Percentiles rank a stretch among this genome's conserved stretches.
These are phyloP conservation scores for Melopsittacus undulatus DNA, from an alignment of 2,797 vertebrate species.

Conservation along the genomic window DNA sequence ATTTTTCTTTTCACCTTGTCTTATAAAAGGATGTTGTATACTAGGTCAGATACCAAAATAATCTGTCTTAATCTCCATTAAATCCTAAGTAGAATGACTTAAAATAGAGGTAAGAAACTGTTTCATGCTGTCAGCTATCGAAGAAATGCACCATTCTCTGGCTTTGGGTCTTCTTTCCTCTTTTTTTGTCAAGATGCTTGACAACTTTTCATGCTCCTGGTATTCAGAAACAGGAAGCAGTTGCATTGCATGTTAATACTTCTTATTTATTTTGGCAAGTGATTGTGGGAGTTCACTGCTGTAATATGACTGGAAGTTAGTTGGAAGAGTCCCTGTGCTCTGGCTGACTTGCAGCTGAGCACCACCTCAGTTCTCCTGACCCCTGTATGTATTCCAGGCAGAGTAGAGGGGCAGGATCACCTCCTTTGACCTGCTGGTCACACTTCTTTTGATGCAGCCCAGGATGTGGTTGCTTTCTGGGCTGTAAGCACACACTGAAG, in stretches of 20 bases:
- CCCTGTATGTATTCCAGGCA: too few relatives aligned
- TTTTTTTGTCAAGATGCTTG: background rate
- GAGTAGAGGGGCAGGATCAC: too few relatives aligned
- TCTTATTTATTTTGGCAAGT: background rate
- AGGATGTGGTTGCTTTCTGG: too few relatives aligned
- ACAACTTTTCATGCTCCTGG: background rate
- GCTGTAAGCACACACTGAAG: too few relatives aligned
- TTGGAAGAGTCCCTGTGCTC: background rate
- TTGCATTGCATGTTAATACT: rapidly evolving
- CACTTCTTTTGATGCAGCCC: too few relatives aligned
- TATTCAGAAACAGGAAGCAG: background rate
- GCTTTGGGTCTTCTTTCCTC: background rate
- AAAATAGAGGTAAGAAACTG: background rate
- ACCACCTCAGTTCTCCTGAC: too few relatives aligned
- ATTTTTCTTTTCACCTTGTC: rapidly evolving
- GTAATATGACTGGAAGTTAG: background rate
- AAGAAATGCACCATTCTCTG: rapidly evolving
- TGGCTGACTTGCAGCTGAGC: background rate
- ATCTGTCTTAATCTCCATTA: background rate
- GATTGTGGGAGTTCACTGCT: background rate
- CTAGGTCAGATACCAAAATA: rapidly evolving
- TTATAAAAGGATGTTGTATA: background rate
- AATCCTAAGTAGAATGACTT: background rate
- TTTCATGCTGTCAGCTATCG: rapidly evolving
- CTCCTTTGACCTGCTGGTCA: too few relatives aligned